Conservation (phyloP, 2,113 vertebrate genomes). For the Caracal caracal region DNA sequence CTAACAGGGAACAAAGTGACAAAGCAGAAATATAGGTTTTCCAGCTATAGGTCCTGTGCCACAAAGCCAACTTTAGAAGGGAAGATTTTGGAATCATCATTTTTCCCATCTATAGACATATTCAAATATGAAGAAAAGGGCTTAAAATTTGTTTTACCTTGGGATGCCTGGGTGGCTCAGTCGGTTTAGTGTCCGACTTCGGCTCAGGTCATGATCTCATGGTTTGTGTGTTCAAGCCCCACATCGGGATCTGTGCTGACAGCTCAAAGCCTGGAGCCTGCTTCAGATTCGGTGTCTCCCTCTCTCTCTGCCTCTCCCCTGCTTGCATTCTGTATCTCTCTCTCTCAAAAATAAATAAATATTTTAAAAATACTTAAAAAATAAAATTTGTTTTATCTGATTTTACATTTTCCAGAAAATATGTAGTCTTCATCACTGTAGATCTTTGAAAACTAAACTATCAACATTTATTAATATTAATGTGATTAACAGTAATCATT, state of each 20-base stretch:
- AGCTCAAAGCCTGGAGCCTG: too few relatives aligned
- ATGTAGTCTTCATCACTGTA: background rate
- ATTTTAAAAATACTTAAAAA: too few relatives aligned
- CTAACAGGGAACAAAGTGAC: background rate
- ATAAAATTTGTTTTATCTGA: background rate
- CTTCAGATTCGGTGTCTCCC: too few relatives aligned
- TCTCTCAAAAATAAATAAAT: too few relatives aligned
- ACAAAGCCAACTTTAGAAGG: background rate
- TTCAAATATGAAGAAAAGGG: background rate
- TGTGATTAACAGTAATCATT: background rate
- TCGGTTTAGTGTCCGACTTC: too few relatives aligned
- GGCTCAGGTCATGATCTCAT: too few relatives aligned
- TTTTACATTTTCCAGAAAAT: background rate
- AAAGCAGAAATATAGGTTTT: background rate
- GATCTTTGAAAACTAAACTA: background rate
- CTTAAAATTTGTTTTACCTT: background rate
- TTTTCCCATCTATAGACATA: background rate
- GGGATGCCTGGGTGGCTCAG: too few relatives aligned
- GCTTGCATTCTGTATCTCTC: too few relatives aligned
- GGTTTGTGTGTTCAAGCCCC: too few relatives aligned
- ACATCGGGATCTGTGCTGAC: too few relatives aligned
- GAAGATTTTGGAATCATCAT: background rate
- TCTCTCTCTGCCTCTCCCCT: too few relatives aligned
- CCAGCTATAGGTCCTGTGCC: background rate
- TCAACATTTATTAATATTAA: background rate